Percentiles rank a stretch among this genome's conserved stretches.
phyloP scores from a whole-genome alignment of 2,113 vertebrate genomes.

The Oncorhynchus keta region DNA sequence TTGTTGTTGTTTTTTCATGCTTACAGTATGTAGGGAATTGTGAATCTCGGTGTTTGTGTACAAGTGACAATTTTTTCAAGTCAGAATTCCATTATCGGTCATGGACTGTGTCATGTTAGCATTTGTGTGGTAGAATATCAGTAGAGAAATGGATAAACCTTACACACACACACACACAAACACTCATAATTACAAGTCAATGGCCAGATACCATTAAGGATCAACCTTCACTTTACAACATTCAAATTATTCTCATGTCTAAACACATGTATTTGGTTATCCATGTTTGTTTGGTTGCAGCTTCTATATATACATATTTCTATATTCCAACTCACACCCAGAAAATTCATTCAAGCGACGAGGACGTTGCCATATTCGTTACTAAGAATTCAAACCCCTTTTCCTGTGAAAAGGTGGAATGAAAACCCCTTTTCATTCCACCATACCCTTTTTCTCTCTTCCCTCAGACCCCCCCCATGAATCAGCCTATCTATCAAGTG shows the following conservation, averaged over 20 bases:
- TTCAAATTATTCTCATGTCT: conserved; percentile 1
- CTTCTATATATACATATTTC: background rate
- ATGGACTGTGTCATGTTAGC: conserved; percentile 24
- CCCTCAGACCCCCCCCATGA: no score
- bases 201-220: conserved; percentile 1
- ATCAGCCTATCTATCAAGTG: no score
- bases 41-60: conserved; percentile 53
- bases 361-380: background rate
- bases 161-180: background rate
- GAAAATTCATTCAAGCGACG: background rate
- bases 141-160: conserved; percentile 22
- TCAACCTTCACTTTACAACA: no score
- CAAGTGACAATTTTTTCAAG: conserved; percentile 33
- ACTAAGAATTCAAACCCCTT: background rate
- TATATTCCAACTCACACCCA: background rate
- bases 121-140: conserved; percentile 39
- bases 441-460: background rate
- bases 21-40: conserved; percentile 33
- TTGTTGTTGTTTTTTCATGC: background rate
- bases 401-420: background rate
- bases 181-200: background rate
- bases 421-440: background rate
- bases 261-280: background rate
- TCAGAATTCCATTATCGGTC: conserved; percentile 20
- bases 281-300: background rate